These are phyloP conservation scores for Amazona vittata DNA, from an alignment of 2,113 vertebrate genomes.

Conservation along the genomic window DNA sequence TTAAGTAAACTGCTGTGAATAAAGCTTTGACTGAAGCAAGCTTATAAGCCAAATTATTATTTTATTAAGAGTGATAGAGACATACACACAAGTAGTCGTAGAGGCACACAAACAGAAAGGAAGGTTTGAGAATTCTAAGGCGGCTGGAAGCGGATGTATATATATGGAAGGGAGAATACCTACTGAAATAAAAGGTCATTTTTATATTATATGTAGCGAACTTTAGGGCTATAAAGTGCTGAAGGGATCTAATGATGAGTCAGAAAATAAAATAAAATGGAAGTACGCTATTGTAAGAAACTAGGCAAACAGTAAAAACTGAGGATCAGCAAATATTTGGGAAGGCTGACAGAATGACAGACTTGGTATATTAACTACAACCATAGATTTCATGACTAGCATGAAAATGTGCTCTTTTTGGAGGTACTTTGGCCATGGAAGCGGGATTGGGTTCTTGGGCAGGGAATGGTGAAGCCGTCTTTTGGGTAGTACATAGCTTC, in stretches of 20 bases:
- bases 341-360: not conserved
- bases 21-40: not conserved
- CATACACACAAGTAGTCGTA: not conserved
- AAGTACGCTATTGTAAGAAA: not conserved
- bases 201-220: not conserved
- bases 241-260: not conserved
- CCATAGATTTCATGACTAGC: fast-evolving
- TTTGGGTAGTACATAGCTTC: fast-evolving
- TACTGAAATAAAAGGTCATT: not conserved
- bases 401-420: not conserved
- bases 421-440: fast-evolving
- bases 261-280: not conserved
- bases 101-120: not conserved
- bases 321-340: not conserved
- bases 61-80: not conserved
- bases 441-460: not conserved
- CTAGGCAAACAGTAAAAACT: not conserved
- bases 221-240: not conserved
- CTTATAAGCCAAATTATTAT: not conserved
- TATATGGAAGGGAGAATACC: not conserved
- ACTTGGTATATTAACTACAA: not conserved
- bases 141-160: not conserved
- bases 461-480: not conserved
- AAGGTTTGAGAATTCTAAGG: not conserved
- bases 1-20: not conserved